Evolutionary conservation across 2,888 invertebrate species (phyloP).

Genomic region (Asteroscopus sphinx): DNA sequence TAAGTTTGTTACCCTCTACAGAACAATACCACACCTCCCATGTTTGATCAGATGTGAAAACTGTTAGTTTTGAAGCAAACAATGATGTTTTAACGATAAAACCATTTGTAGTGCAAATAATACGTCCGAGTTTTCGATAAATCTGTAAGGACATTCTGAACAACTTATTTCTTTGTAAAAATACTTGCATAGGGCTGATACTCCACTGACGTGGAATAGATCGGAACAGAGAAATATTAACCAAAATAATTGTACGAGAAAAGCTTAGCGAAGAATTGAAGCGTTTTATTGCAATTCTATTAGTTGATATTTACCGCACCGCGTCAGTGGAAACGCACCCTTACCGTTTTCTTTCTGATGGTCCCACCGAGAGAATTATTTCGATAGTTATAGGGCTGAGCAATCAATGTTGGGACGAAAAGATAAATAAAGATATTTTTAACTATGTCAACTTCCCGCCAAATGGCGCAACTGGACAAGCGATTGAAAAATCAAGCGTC

Average conservation of each 20-base stretch:
- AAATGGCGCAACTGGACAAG: background rate
- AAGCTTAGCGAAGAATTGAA: too few relatives aligned
- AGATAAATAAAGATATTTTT: background rate
- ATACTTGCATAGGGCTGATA: too few relatives aligned
- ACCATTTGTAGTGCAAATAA: slow-evolving; percentile 14
- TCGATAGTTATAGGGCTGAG: background rate
- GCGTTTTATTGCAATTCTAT: too few relatives aligned
- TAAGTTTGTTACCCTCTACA: slow-evolving; percentile 31
- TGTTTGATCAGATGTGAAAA: slow-evolving; percentile 37
- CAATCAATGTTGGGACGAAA: background rate
- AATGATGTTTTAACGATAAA: slow-evolving; percentile 14
- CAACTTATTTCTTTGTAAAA: too few relatives aligned
- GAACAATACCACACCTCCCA: slow-evolving; percentile 11
- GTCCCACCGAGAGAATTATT: background rate
- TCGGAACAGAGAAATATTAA: too few relatives aligned
- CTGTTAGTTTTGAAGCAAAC: slow-evolving; percentile 18
- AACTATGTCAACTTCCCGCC: background rate
- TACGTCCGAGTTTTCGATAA: slow-evolving; percentile 4
- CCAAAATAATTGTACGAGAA: too few relatives aligned
- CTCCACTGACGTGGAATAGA: too few relatives aligned
- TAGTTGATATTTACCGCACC: too few relatives aligned
- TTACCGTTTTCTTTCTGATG: too few relatives aligned
- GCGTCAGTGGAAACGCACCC: too few relatives aligned
- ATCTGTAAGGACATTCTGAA: background rate
- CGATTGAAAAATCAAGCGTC: slow-evolving; percentile 3